These are phyloP conservation scores for Channa maculata DNA, from an alignment of 2,113 vertebrate species.

Conservation along the genomic window DNA sequence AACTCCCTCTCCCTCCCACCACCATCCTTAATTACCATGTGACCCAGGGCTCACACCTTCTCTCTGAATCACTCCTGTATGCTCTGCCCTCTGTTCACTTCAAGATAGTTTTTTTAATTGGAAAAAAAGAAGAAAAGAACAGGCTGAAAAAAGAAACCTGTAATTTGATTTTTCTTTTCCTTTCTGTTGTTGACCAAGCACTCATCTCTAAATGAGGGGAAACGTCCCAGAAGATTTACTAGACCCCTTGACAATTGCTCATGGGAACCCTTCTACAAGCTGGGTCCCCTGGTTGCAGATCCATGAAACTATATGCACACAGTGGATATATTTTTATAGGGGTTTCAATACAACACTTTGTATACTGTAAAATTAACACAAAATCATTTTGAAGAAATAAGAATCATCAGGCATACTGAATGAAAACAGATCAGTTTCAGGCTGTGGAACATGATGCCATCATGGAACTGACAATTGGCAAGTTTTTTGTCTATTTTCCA, in stretches of 20 bases:
- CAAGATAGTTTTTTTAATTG: slow-evolving; percentile 60
- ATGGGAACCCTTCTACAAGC: slow-evolving; percentile 48
- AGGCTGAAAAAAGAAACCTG: slow-evolving; percentile 77
- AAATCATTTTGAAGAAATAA: slow-evolving; percentile 50
- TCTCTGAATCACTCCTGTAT: slow-evolving; percentile 79
- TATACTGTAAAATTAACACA: slow-evolving; percentile 70
- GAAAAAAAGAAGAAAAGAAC: slow-evolving; percentile 57
- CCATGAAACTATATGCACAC: slow-evolving; percentile 79
- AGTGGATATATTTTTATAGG: slow-evolving; percentile 83
- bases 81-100: slow-evolving; percentile 78
- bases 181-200: slow-evolving; percentile 75
- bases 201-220: slow-evolving; percentile 74
- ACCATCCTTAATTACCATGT: slow-evolving; percentile 63
- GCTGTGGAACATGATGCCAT: slow-evolving; percentile 67
- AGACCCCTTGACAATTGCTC: slow-evolving; percentile 62
- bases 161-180: slow-evolving; percentile 59
- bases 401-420: slow-evolving; percentile 67
- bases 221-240: slow-evolving; percentile 66
- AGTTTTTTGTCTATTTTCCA: slow-evolving; percentile 67
- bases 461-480: slow-evolving; percentile 71
- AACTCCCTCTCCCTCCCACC: slow-evolving; percentile 38
- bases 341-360: slow-evolving; percentile 74
- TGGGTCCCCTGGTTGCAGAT: slow-evolving; percentile 66
- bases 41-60: slow-evolving; percentile 83
- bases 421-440: slow-evolving; percentile 66